Percentiles rank a stretch among this genome's conserved stretches.
phyloP scores from a whole-genome alignment of 2,113 vertebrate species.

The Gobius niger region DNA sequence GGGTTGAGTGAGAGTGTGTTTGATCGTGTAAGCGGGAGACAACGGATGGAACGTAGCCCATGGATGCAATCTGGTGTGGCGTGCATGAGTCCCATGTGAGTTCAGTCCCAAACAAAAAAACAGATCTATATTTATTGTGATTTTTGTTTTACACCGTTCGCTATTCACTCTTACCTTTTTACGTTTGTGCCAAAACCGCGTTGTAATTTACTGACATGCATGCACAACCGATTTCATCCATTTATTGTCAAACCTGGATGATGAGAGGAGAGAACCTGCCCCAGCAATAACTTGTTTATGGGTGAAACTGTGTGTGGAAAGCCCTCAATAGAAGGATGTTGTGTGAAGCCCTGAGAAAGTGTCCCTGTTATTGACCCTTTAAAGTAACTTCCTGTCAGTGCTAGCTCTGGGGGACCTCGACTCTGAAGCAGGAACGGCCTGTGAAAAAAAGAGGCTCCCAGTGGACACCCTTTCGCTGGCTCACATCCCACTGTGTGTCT shows the following conservation, averaged over 20 bases:
- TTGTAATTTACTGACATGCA: no score
- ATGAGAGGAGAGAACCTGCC: background rate
- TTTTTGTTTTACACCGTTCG: no score
- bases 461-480: constrained; percentile 27
- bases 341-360: constrained; percentile 64
- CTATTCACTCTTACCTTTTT: no score
- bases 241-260: background rate
- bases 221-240: background rate
- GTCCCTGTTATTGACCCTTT: constrained; percentile 51
- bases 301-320: background rate
- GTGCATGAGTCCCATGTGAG: no score
- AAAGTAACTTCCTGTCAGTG: constrained; percentile 66
- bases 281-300: background rate
- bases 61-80: no score
- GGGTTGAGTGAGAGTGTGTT: no score
- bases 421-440: constrained; percentile 22
- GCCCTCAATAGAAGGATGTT: constrained; percentile 1
- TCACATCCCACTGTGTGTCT: constrained; percentile 5
- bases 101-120: no score
- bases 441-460: constrained; percentile 42
- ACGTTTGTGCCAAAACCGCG: no score
- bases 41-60: no score
- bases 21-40: no score
- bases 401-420: constrained; percentile 40
- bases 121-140: no score